phyloP scores from a whole-genome alignment of 2,888 invertebrate genomes.

The Agrotis ipsilon region DNA sequence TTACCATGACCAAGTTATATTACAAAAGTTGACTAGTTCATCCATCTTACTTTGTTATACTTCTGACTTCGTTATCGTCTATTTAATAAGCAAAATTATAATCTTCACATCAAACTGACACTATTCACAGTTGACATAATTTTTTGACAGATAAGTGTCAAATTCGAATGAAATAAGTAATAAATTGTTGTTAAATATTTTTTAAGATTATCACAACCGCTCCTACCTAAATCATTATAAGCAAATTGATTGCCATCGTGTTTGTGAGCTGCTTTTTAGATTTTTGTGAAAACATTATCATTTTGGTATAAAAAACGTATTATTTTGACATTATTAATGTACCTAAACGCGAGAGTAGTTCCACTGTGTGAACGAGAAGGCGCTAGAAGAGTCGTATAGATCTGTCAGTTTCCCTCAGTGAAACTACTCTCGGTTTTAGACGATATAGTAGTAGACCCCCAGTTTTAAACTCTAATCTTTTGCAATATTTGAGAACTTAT shows the following conservation, averaged over 20 bases:
- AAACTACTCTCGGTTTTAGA: too few species aligned
- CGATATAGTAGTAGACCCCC: too few species aligned
- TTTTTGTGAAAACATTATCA: conserved; percentile 17
- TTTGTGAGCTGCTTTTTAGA: background rate
- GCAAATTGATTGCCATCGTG: conserved; percentile 10
- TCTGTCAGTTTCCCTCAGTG: too few species aligned
- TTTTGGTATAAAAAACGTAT: background rate
- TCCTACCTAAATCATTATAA: conserved; percentile 32
- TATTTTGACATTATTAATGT: too few species aligned
- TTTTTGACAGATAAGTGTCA: conserved; percentile 21
- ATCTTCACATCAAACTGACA: conserved; percentile 7
- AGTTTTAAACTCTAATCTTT: too few species aligned
- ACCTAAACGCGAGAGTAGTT: too few species aligned
- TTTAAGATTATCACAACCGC: conserved; percentile 28
- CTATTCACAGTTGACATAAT: background rate
- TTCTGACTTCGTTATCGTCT: conserved; percentile 20
- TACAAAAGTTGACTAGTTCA: conserved; percentile 37
- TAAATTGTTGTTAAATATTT: conserved; percentile 50
- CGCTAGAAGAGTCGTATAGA: too few species aligned
- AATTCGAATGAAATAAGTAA: conserved; percentile 14
- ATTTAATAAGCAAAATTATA: conserved; percentile 12
- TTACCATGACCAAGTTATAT: conserved; percentile 51
- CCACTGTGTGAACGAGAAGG: too few species aligned
- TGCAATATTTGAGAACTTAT: too few species aligned
- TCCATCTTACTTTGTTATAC: conserved; percentile 16